Evolutionary conservation across 2,113 vertebrate species (phyloP).

Genomic region (Lucifuga dentata): DNA sequence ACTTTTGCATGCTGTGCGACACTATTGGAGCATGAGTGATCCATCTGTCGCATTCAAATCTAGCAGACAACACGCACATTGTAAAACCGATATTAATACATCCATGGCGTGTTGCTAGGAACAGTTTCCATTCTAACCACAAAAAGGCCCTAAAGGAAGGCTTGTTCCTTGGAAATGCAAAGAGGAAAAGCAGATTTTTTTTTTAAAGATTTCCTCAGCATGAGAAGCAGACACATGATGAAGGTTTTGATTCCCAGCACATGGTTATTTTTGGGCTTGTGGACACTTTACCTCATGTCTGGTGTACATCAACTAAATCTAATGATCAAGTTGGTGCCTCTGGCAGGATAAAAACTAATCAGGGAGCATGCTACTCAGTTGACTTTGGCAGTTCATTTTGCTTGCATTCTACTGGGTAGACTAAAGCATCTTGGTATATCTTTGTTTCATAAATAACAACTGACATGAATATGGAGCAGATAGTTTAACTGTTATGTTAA

Average conservation of each 20-base stretch:
- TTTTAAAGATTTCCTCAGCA: slow-evolving; percentile 36
- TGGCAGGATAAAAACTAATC: slow-evolving; percentile 24
- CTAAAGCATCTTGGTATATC: neutral
- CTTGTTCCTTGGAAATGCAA: slow-evolving; percentile 24
- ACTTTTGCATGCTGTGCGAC: slow-evolving; percentile 59
- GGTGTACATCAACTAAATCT: slow-evolving; percentile 20
- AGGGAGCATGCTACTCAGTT: slow-evolving; percentile 56
- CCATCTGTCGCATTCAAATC: slow-evolving; percentile 64
- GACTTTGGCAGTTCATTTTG: slow-evolving; percentile 35
- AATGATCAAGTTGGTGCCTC: slow-evolving; percentile 34
- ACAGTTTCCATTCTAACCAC: slow-evolving; percentile 18
- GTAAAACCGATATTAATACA: slow-evolving; percentile 21
- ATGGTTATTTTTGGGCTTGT: slow-evolving; percentile 23
- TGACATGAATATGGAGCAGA: too few relatives aligned
- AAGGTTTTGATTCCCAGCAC: slow-evolving; percentile 30
- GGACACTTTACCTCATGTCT: slow-evolving; percentile 8
- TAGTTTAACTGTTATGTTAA: too few relatives aligned
- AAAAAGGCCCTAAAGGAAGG: slow-evolving; percentile 13
- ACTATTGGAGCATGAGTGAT: slow-evolving; percentile 38
- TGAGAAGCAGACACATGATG: slow-evolving; percentile 62
- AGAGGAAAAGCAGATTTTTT: slow-evolving; percentile 25
- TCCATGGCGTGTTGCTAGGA: slow-evolving; percentile 11
- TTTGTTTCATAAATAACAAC: too few relatives aligned
- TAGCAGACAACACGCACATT: slow-evolving; percentile 45
- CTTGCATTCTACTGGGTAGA: slow-evolving; percentile 3